Percentiles rank a stretch among this genome's conserved stretches.
These are phyloP conservation scores for Orchesella flavescens DNA, from an alignment of 2,888 invertebrate species.

Conservation along the genomic window DNA sequence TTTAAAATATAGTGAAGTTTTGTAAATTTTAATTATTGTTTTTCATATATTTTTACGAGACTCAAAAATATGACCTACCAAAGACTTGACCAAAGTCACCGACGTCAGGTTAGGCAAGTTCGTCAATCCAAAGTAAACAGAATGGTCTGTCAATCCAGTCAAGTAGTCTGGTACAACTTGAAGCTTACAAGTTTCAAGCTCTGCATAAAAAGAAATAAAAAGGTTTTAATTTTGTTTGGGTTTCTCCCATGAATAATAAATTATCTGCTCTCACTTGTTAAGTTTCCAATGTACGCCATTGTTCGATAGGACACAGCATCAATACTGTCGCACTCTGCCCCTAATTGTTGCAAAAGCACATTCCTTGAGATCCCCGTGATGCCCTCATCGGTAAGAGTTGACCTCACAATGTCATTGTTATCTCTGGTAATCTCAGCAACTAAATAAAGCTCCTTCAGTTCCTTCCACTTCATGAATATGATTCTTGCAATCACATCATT, in stretches of 20 bases:
- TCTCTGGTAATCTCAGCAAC: conserved; percentile 46
- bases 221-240: background rate
- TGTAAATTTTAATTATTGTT: no score
- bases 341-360: background rate
- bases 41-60: no score
- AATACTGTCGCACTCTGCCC: background rate
- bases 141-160: conserved; percentile 57
- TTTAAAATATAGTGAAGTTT: no score
- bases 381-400: conserved; percentile 59
- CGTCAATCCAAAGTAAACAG: conserved; percentile 47
- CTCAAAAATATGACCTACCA: conserved; percentile 33
- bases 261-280: conserved; percentile 46
- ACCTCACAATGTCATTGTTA: conserved; percentile 53
- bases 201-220: conserved; percentile 16
- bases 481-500: conserved; percentile 51
- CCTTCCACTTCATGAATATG: conserved; percentile 46
- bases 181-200: conserved; percentile 56
- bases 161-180: conserved; percentile 56
- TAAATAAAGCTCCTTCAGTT: conserved; percentile 51
- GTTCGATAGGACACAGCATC: background rate
- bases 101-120: conserved; percentile 32
- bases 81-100: conserved; percentile 44
- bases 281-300: conserved; percentile 55
- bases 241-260: no score
- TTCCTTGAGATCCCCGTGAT: conserved; percentile 58